These are phyloP conservation scores for Zeuzera pyrina DNA, from an alignment of 2,888 invertebrate species.

Conservation along the genomic window DNA sequence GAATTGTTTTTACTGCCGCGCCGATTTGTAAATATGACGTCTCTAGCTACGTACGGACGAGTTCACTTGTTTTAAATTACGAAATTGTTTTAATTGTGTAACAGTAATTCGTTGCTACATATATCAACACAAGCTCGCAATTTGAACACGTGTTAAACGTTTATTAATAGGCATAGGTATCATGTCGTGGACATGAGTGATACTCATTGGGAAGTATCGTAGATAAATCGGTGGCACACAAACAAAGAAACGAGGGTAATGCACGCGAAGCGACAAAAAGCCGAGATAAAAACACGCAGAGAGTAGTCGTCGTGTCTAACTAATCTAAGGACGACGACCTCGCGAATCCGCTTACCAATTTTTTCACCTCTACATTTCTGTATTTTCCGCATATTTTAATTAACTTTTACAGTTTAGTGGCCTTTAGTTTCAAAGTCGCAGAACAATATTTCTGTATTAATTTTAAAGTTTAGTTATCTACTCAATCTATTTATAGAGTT, in stretches of 20 bases:
- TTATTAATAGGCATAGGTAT: conserved; percentile 11
- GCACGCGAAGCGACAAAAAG: conserved; percentile 59
- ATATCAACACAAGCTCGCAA: conserved; percentile 1
- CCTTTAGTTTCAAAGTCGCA: too few relatives aligned
- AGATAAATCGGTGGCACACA: conserved; percentile 12
- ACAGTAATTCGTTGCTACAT: too few relatives aligned
- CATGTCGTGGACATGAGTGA: conserved; percentile 4
- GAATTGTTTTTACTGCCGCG: conserved; percentile 28
- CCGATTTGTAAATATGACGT: conserved; percentile 23
- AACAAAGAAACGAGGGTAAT: conserved; percentile 35
- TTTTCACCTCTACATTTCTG: too few relatives aligned
- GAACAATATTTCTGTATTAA: too few relatives aligned
- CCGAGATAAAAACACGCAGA: conserved; percentile 42
- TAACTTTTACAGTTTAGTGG: too few relatives aligned
- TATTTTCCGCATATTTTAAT: too few relatives aligned
- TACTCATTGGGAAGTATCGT: conserved; percentile 3
- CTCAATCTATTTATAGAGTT: too few relatives aligned
- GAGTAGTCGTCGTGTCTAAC: conserved; percentile 41
- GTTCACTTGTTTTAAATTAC: too few relatives aligned
- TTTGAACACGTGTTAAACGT: conserved; percentile 19
- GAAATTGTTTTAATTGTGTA: too few relatives aligned
- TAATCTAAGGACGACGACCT: conserved; percentile 55
- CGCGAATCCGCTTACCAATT: conserved; percentile 47
- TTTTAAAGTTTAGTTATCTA: too few relatives aligned
- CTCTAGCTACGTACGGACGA: too few relatives aligned